Base-by-base conservation (phyloP, 2,888 invertebrate species). In the Ochropleura leucogaster region DNA sequence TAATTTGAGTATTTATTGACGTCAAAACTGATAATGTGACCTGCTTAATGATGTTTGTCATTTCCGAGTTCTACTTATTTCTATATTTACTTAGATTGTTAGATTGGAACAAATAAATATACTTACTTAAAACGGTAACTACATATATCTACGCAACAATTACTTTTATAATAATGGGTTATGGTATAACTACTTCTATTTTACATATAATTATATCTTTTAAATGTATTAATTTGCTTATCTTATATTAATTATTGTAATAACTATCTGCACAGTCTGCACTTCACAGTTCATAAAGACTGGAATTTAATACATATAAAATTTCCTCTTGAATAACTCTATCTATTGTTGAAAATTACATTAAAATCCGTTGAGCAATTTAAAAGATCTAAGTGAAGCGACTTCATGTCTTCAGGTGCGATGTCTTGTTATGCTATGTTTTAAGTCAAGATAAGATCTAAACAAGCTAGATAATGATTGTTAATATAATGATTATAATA, bases 11-110 rank as follows among this genome's bases (percentile, higher is more conserved):
- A n/a, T 16, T 12, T 14, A 60, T 53, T 53, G 30, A 30, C 30
- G 30, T 63, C 40, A 46, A 44, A 62, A 64, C 55, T 55, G 47
- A 74, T 74, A 73, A 51, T 55, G 47, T 74, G 63, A 64, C 47
- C 46, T n/a, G 55, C 57, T 40, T 57, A 55, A 16, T 71, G 51
- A n/a, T 55, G 16, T 8, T 70, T 14, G 16, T 14, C 9, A 53
- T 68, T 67, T 46, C 30, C n/a, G 18, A 59, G 47, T 57, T 49
- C 10, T 20, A 49, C 7, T 47, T 59, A 57, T 42, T 71, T 71
- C 18, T 67, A 57, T 20, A 10, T 10, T 53, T 57, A 42, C 0
- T 5, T 51, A 12, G 0, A n/a, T n/a, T 12, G 20, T 20, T 64
- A 55, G 12, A 30, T 57, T 30, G 20, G 14, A 57, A 2, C 30